A percentile compares a stretch with the other conserved stretches of the same genome.
phyloP scores from a whole-genome alignment of 1,140 invertebrate genomes.

The Drosophila chauvacae region DNA sequence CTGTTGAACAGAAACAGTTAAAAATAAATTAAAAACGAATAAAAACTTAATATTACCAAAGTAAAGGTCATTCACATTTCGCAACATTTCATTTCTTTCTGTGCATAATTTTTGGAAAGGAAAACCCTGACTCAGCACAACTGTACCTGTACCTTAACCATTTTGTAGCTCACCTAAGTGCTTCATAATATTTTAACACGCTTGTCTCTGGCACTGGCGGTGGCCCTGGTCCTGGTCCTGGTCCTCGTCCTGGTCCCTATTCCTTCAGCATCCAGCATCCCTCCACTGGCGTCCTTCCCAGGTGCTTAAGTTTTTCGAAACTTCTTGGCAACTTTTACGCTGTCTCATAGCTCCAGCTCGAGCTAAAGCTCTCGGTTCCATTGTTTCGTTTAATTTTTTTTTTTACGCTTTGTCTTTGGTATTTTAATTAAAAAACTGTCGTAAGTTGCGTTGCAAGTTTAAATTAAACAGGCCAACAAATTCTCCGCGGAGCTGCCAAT shows the following conservation, averaged over 20 bases:
- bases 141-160: constrained; percentile 51
- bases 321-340: constrained; percentile 76
- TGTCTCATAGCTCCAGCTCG: constrained; percentile 37
- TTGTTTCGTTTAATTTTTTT: constrained; percentile 40
- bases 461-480: constrained; percentile 67
- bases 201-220: constrained; percentile 40
- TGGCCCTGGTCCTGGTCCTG: not conserved
- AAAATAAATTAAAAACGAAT: not conserved
- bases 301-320: constrained; percentile 69
- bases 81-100: not conserved
- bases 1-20: no score
- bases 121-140: constrained; percentile 21
- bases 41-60: not conserved
- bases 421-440: constrained; percentile 82
- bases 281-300: constrained; percentile 32
- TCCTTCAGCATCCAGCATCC: not conserved
- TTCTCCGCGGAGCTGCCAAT: constrained; percentile 51
- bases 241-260: constrained; percentile 1
- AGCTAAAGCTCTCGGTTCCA: constrained; percentile 27
- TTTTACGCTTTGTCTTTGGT: constrained; percentile 74
- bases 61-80: not conserved
- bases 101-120: constrained; percentile 1
- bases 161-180: constrained; percentile 71
- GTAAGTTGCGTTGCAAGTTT: constrained; percentile 78
- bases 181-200: constrained; percentile 82